These are phyloP conservation scores for Lepus oiostolus DNA, from an alignment of 2,797 vertebrate genomes.

Conservation along the genomic window DNA sequence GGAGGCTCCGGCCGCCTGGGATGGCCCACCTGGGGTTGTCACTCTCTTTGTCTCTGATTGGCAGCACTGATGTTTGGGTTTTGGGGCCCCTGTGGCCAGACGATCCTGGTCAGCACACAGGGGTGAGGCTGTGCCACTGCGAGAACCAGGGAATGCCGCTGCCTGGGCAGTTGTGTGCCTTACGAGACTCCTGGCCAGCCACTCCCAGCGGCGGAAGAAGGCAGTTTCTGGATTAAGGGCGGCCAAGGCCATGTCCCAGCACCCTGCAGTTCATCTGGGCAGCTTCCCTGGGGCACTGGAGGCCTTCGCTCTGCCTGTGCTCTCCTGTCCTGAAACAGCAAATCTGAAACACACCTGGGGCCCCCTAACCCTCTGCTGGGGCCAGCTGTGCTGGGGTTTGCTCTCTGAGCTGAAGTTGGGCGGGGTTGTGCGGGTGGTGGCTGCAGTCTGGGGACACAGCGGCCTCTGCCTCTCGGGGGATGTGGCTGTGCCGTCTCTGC, in stretches of 20 bases:
- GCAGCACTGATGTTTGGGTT: background rate
- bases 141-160: fast-evolving
- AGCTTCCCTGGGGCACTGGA: too few species aligned
- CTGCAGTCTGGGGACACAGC: background rate
- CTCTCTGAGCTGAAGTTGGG: background rate
- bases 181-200: background rate
- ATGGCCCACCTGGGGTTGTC: background rate
- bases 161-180: background rate
- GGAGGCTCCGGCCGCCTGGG: background rate
- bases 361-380: background rate
- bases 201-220: too few species aligned
- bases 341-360: fast-evolving
- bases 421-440: fast-evolving
- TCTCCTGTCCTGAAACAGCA: background rate
- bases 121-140: background rate
- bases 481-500: background rate
- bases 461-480: too few species aligned
- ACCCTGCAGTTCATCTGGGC: too few species aligned
- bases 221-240: too few species aligned
- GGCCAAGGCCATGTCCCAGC: too few species aligned
- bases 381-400: fast-evolving
- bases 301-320: too few species aligned
- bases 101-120: fast-evolving
- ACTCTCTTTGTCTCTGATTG: background rate
- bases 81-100: fast-evolving